These are phyloP conservation scores for Lysandra bellargus DNA, from an alignment of 2,888 invertebrate species.

Conservation along the genomic window DNA sequence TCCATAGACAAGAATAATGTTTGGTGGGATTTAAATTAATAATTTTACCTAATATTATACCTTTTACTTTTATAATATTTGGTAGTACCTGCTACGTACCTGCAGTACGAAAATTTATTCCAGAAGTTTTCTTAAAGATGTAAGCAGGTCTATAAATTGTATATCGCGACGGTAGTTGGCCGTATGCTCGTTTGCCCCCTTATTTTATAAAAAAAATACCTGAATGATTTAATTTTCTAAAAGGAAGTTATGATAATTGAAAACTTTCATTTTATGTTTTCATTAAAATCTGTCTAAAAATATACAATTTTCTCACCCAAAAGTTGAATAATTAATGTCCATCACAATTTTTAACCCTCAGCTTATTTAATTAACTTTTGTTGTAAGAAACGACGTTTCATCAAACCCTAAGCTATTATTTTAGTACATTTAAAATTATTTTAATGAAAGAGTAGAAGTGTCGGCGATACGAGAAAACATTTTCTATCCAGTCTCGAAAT, in stretches of 20 bases:
- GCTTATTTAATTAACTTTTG: slow-evolving; percentile 14
- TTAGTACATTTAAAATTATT: neutral
- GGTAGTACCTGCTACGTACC: too few species aligned
- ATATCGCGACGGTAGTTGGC: too few species aligned
- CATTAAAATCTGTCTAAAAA: neutral
- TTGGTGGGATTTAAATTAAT: too few species aligned
- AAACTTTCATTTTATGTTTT: neutral
- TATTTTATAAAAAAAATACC: too few species aligned
- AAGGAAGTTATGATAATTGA: neutral
- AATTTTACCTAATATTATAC: too few species aligned
- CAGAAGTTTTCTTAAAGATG: too few species aligned
- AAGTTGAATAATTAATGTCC: slow-evolving; percentile 10
- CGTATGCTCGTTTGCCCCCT: too few species aligned
- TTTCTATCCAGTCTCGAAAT: neutral
- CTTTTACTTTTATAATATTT: too few species aligned
- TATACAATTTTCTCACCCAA: neutral
- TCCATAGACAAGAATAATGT: too few species aligned
- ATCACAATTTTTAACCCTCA: slow-evolving; percentile 10
- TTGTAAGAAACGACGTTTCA: neutral
- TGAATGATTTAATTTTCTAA: neutral
- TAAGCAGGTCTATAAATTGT: too few species aligned
- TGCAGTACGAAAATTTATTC: too few species aligned
- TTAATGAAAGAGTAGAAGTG: neutral
- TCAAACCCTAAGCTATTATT: neutral
- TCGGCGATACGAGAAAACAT: neutral